Base-by-base conservation (phyloP, 2,888 invertebrate genomes). In the Ochropleura plecta region DNA sequence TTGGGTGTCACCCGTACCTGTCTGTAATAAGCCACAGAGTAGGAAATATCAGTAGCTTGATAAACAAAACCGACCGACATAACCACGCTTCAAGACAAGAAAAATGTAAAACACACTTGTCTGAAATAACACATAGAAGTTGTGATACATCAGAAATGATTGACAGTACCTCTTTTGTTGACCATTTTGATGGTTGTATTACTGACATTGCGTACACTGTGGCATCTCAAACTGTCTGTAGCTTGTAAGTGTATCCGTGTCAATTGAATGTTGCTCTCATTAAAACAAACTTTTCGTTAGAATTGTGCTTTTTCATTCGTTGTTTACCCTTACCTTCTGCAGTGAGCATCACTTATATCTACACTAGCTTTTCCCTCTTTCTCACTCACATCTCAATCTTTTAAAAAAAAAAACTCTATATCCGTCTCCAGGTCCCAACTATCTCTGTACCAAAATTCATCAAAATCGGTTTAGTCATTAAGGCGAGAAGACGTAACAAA, bases 221-320 rank as follows among this genome's bases (percentile, higher is more conserved):
- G 76, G 80, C 75, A 78, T 81, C 77, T 63, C 78, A 88, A 88
- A 91, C 93, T 94, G 92, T 93, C 91, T 91, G 87, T 94, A 93
- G 90, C 78, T 82, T 75, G 83, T 92, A 91, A 90, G 87, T 88
- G 88, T 87, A 83, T 92, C 82, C 81, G 90, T 95, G 95, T 95
- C 93, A 94, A 95, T 94, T 95, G 88, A 89, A 93, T 95, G 94
- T 95, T 94, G 90, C 86, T 91, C 89, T 92, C 85, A 94, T 92
- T 94, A 94, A 93, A 90, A 65, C 53, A 65, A 68, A 46, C 10
- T n/a, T 68, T 64, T 60, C 76, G 79, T 80, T 79, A 64, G 48
- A 65, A 16, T 5, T n/a, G 7, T 44, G 5, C 0, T 6, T 30
- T 78, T 62, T 67, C 0, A 53, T 49, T 49, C 0, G 49, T 46